Conservation (phyloP, 1,140 invertebrate genomes). For the Wiebesia pumilae region DNA sequence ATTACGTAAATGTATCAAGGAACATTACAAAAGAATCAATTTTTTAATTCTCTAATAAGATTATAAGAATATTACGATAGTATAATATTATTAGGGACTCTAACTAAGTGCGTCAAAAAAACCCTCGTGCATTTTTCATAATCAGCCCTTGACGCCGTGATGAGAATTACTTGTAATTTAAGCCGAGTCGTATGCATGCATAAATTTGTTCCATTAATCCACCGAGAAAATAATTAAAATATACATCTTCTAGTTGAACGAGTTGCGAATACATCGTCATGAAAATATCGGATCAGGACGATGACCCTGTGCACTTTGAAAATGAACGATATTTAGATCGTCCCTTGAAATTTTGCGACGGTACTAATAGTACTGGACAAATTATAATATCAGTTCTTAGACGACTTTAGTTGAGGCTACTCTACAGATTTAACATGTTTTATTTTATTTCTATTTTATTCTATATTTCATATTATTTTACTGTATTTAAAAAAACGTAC, state of each 20-base stretch:
- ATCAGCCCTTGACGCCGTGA: neutral
- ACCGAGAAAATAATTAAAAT: slow-evolving; percentile 26
- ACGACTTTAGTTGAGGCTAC: no score
- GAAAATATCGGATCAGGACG: slow-evolving; percentile 3
- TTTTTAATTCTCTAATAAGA: neutral
- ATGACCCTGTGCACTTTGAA: neutral
- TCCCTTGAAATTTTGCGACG: neutral
- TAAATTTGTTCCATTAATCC: slow-evolving; percentile 17
- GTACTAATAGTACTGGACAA: no score
- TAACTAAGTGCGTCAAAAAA: neutral
- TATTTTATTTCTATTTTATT: no score
- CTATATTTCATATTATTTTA: neutral
- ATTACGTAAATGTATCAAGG: neutral
- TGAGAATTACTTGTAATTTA: no score
- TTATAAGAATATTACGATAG: neutral
- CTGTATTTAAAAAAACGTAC: neutral
- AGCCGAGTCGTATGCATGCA: neutral
- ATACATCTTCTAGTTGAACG: neutral
- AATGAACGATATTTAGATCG: neutral
- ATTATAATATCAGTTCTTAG: no score
- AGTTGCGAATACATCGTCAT: neutral
- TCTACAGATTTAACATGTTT: no score
- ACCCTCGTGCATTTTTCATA: neutral
- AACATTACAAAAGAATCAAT: neutral
- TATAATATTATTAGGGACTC: neutral